Base-by-base conservation (phyloP, 2,888 invertebrate species). In the Linnaemya vulpina region DNA sequence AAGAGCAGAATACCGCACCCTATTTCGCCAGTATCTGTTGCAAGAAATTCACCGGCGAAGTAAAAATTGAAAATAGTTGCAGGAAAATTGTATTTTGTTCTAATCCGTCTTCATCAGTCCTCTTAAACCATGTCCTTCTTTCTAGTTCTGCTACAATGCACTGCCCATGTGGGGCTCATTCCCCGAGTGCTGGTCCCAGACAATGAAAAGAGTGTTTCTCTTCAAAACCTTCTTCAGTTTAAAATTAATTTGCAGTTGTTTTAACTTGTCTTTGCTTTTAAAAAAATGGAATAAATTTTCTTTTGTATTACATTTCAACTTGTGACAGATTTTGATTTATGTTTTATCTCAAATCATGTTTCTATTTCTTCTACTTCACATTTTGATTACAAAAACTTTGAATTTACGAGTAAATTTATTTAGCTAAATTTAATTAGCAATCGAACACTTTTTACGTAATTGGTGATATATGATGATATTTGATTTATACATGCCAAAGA, bases 321-420 rank as follows among this genome's bases (percentile, higher is more conserved):
- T 51, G 22, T 63, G 40, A 30, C 17, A 53, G 38, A 40, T 63
- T 75, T 65, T 51, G 63, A 75, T 75, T 75, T 75, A 63, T 75
- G 46, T 8, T 3, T 5, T 5, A 30, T 30, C 30, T 46, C n/a
- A 13, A 3, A 17, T 73, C 15, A 7, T 49, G 9, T 62, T 11
- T n/a, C 49, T 5, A 22, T 46, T 62, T 1, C 35, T 49, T 22
- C n/a, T 62, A 11, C 15, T 63, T 46, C 8, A 43, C 53, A n/a
- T 53, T 63, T 40, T 53, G 7, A n/a, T 15, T 1, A n/a, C 7
- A 35, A 63, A 63, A 75, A 17, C 25, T 15, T 40, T 51, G 13
- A 10, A 53, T 53, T 63, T 30, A 30, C 30, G 30, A 30, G 30
- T 25, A 40, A n/a, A 25, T 63, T 40, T 53, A 5, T 30, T 38